These are phyloP conservation scores for Prunella strophiata DNA, from an alignment of 2,797 vertebrate genomes.

Conservation along the genomic window DNA sequence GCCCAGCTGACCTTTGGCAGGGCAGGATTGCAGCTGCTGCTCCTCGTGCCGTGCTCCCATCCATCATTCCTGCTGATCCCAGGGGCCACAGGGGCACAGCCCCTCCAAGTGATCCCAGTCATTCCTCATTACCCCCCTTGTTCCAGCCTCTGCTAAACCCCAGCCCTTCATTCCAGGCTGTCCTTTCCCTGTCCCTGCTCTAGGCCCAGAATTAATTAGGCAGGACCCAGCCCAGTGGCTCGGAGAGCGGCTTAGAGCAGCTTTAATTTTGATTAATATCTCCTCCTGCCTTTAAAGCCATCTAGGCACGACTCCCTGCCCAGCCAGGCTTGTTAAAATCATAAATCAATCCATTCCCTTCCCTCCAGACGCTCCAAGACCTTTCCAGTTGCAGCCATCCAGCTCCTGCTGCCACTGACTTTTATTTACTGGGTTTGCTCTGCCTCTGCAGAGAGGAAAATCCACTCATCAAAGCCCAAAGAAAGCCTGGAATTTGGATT, in stretches of 20 bases:
- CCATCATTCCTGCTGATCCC: slow-evolving; percentile 23
- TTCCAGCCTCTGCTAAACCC: slow-evolving; percentile 40
- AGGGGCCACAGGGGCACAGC: not conserved
- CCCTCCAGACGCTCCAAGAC: slow-evolving; percentile 38
- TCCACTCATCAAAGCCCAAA: not conserved
- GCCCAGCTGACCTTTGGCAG: not conserved
- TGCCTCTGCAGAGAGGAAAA: not conserved
- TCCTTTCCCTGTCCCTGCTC: not conserved
- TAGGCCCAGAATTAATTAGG: slow-evolving; percentile 59
- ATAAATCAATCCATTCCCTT: slow-evolving; percentile 72
- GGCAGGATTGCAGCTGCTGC: not conserved
- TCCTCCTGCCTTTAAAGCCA: slow-evolving; percentile 57
- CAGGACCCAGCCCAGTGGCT: slow-evolving; percentile 31
- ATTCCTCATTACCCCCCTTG: slow-evolving; percentile 21
- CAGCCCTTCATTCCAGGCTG: not conserved
- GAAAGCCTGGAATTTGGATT: not conserved
- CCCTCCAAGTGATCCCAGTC: slow-evolving; percentile 13
- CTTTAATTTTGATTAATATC: slow-evolving; percentile 77
- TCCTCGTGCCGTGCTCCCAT: not conserved
- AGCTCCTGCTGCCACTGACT: not conserved
- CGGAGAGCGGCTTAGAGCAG: slow-evolving; percentile 37
- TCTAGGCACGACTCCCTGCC: slow-evolving; percentile 55
- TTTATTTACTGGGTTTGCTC: not conserved
- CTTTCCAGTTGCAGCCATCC: slow-evolving; percentile 48
- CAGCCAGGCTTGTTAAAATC: slow-evolving; percentile 66